Conservation (phyloP, 2,888 invertebrate species). For the Alcis repandata region DNA sequence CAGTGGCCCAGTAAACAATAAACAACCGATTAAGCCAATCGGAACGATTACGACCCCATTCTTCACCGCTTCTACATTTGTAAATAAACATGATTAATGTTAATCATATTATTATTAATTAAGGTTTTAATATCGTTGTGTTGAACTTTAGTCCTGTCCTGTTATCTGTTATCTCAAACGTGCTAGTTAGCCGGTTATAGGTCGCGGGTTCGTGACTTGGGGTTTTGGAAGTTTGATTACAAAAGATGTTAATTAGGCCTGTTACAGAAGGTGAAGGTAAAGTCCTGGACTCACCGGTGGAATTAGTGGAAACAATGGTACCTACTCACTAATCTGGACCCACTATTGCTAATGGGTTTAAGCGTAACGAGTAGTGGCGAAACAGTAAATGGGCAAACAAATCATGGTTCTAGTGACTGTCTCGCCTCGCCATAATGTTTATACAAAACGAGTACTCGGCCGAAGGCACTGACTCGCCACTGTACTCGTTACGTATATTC, state of each 20-base stretch:
- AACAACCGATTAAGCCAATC: constrained; percentile 10
- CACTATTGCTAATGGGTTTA: too few relatives aligned
- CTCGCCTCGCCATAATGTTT: too few relatives aligned
- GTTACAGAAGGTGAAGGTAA: neutral
- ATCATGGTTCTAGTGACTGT: too few relatives aligned
- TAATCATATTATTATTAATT: neutral
- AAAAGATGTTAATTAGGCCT: neutral
- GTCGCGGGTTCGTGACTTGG: neutral
- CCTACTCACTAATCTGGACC: too few relatives aligned
- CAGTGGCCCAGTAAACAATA: constrained; percentile 3
- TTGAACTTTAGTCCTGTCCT: constrained; percentile 20
- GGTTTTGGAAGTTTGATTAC: neutral
- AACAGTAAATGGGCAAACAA: too few relatives aligned
- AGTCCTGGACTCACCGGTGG: too few relatives aligned
- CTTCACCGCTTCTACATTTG: constrained; percentile 8
- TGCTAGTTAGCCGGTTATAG: neutral
- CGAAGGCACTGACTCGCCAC: too few relatives aligned
- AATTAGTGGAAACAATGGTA: too few relatives aligned
- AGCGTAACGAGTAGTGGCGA: too few relatives aligned
- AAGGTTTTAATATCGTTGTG: neutral
- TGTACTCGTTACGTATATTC: too few relatives aligned
- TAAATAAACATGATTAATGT: constrained; percentile 23
- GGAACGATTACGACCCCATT: constrained; percentile 21
- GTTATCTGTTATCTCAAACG: constrained; percentile 4
- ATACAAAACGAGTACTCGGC: too few relatives aligned